Percentiles rank a stretch among this genome's conserved stretches.
Evolutionary conservation across 2,888 invertebrate species (phyloP).

Genomic region (Meta bourneti): DNA sequence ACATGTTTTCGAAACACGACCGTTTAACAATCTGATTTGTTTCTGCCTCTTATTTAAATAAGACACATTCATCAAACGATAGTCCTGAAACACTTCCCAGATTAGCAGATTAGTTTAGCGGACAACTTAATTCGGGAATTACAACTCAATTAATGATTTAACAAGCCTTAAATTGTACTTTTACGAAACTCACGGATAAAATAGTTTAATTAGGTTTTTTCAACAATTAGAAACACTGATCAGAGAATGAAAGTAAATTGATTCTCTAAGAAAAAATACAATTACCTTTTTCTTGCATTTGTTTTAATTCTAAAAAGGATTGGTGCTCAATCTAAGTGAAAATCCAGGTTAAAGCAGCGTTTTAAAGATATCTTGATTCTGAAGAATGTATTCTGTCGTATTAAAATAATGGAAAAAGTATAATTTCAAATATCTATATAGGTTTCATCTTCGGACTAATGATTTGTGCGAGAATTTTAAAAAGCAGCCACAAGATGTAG

Average conservation of each 20-base stretch:
- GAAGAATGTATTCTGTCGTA: no score
- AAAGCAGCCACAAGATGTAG: no score
- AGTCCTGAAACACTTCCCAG: background rate
- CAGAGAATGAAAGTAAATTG: background rate
- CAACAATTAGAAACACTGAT: background rate
- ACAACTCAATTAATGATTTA: slow-evolving; percentile 3
- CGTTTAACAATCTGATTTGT: no score
- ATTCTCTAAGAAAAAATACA: background rate
- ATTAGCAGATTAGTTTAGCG: background rate
- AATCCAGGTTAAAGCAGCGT: background rate
- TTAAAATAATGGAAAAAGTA: no score
- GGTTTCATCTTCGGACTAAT: no score
- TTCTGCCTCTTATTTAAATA: background rate
- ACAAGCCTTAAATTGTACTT: slow-evolving; percentile 21
- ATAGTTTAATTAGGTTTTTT: slow-evolving; percentile 7
- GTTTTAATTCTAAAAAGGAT: background rate
- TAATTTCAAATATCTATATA: no score
- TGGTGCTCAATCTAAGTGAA: background rate
- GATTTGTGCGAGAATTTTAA: no score
- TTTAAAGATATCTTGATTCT: no score
- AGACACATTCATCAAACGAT: background rate
- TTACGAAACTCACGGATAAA: slow-evolving; percentile 5
- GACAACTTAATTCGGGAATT: background rate
- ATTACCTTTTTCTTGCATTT: background rate
- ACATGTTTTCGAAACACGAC: no score